These are phyloP conservation scores for Phylloscopus trochiloides DNA, from an alignment of 2,113 vertebrate species.

Conservation along the genomic window DNA sequence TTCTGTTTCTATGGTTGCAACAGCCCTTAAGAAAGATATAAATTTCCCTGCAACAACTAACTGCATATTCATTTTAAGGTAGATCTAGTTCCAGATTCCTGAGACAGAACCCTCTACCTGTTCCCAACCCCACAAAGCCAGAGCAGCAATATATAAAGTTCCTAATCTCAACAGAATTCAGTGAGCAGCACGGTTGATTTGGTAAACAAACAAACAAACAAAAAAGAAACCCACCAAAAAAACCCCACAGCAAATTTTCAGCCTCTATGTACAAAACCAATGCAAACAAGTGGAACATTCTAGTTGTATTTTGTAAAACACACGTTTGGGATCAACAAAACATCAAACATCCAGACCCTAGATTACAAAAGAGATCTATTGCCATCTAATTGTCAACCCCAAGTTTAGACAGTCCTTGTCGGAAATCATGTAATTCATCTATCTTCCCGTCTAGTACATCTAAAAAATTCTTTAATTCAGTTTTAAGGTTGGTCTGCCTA, in stretches of 20 bases:
- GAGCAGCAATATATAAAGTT: conserved; percentile 46
- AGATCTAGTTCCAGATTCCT: conserved; percentile 74
- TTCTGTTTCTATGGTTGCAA: conserved; percentile 70
- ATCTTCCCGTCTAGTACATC: conserved; percentile 93
- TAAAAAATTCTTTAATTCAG: conserved; percentile 91
- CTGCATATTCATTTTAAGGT: conserved; percentile 66
- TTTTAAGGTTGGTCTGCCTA: conserved; percentile 88
- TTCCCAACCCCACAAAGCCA: conserved; percentile 52
- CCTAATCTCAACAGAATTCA: conserved; percentile 50
- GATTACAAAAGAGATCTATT: conserved; percentile 49
- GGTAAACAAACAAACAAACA: conserved; percentile 23
- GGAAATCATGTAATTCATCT: conserved; percentile 93
- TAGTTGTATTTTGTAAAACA: conserved; percentile 58
- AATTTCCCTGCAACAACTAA: conserved; percentile 69
- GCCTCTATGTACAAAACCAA: conserved; percentile 64
- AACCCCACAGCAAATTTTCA: conserved; percentile 45
- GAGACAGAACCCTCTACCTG: conserved; percentile 76
- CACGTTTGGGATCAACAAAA: conserved; percentile 66
- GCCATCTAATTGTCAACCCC: conserved; percentile 85
- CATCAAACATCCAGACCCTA: conserved; percentile 54
- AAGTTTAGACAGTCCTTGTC: conserved; percentile 90
- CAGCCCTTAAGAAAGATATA: conserved; percentile 81
- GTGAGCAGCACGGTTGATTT: conserved; percentile 66
- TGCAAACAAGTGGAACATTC: conserved; percentile 58
- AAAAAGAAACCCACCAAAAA: not conserved